Conservation (phyloP, 1,140 invertebrate genomes). For the Philaenus spumarius region DNA sequence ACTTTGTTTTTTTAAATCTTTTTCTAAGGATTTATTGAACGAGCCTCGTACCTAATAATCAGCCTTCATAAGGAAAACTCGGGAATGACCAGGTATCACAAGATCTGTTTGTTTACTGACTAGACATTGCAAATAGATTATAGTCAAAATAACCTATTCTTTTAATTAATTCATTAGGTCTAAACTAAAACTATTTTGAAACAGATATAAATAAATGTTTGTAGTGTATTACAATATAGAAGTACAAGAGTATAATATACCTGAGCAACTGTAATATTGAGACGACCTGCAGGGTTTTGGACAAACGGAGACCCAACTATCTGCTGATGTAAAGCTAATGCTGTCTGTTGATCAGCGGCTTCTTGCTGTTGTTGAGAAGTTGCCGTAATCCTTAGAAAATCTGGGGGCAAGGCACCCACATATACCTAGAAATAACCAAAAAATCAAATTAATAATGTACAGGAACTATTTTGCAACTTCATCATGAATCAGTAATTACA, state of each 20-base stretch:
- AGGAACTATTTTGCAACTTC: neutral
- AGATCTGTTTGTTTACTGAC: too few species aligned
- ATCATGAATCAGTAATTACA: neutral
- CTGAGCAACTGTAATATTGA: slow-evolving; percentile 77
- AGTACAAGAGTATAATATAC: slow-evolving; percentile 44
- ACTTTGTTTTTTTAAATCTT: too few species aligned
- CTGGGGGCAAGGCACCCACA: slow-evolving; percentile 69
- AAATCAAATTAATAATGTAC: neutral
- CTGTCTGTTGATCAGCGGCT: slow-evolving; percentile 71
- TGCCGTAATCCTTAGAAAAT: slow-evolving; percentile 66
- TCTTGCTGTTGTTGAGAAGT: slow-evolving; percentile 53
- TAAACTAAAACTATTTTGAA: neutral
- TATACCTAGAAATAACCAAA: slow-evolving; percentile 49
- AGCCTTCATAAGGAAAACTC: too few species aligned
- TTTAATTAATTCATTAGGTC: too few species aligned
- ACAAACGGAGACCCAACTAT: slow-evolving; percentile 47
- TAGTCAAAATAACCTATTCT: neutral
- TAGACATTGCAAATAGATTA: neutral
- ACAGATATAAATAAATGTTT: neutral
- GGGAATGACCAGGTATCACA: too few species aligned
- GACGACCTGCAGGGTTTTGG: slow-evolving; percentile 58
- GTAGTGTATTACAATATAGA: neutral
- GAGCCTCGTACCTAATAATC: too few species aligned
- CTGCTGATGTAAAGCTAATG: slow-evolving; percentile 73
- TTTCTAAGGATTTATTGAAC: too few species aligned